These are phyloP conservation scores for Asobara japonica DNA, from an alignment of 1,140 invertebrate genomes.

Conservation along the genomic window DNA sequence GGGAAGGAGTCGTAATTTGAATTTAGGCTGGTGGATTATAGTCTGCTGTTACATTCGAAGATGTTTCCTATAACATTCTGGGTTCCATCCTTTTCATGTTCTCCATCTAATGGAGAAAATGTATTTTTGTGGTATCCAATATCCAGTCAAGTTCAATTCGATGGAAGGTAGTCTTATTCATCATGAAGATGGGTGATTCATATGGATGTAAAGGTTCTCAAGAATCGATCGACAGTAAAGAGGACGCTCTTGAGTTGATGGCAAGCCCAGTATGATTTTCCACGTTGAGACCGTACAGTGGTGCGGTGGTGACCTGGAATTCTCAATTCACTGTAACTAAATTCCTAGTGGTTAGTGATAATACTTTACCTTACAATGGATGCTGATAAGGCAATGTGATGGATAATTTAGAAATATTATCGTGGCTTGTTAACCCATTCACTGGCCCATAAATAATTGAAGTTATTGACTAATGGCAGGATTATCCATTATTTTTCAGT, in stretches of 20 bases:
- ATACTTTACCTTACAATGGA: not conserved
- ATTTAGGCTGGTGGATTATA: too few species aligned
- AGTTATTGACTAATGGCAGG: not conserved
- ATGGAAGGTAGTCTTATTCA: not conserved
- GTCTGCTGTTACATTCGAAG: too few species aligned
- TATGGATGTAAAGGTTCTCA: not conserved
- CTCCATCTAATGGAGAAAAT: not conserved
- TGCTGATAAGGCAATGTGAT: not conserved
- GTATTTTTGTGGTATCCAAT: not conserved
- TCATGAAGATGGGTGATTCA: constrained; percentile 7
- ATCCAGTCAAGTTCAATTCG: not conserved
- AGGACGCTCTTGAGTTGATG: not conserved
- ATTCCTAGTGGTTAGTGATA: not conserved
- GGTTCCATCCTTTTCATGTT: too few species aligned
- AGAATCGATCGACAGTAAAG: not conserved
- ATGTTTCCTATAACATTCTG: too few species aligned
- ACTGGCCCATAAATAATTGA: too few species aligned
- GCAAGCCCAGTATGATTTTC: not conserved
- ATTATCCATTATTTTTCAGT: not conserved
- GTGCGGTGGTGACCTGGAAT: constrained; percentile 15
- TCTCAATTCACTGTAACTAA: not conserved
- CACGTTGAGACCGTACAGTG: not conserved
- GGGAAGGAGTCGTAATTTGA: too few species aligned
- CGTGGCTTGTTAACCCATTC: too few species aligned
- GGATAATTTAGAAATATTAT: too few species aligned